Evolutionary conservation across 2,888 invertebrate species (phyloP), one percentile per base, ranked within the genome.

Genomic region (Ectobius pallidus): DNA sequence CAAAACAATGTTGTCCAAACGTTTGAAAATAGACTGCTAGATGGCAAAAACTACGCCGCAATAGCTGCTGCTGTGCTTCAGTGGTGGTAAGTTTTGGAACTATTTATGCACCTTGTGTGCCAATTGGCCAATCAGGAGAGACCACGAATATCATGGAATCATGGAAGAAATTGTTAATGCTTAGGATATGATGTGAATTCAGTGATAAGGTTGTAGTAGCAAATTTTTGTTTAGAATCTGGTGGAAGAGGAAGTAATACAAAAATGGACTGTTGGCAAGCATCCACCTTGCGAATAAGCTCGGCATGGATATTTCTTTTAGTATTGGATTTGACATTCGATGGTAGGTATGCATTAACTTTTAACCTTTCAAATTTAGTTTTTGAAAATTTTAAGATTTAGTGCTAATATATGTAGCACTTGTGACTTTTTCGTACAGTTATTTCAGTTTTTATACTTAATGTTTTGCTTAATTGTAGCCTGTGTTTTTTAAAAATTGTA

Each of bases 311-410:
- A 82, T 83, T 90, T 79, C 84, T 91, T 79, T 85, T 91, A 84
- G 83, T 90, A 75, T 83, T 90, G 83, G 90, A 91, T 86, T 81
- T 90, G 81, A 86, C 90, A 80, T 86, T 90, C 83, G 89, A 91
- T 83, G 89, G 91, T 91, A n/a, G n/a, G n/a, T n/a, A 82, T 85
- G 86, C 84, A 76, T 73, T 77, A 77, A 73, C 39, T 68, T 67
- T n/a, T 58, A 71, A 67, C 49, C 34, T 65, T 72, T 49, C 11
- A 44, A 30, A n/a, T n/a, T n/a, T 55, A 32, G n/a, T 25, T 25
- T 46, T 69, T 34, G 14, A 49, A 18, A 4, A 22, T 52, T 18
- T 52, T 52, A 18, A n/a, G 2, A 20, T 62, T 22, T 62, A 14
- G 11, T 30, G 30, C 18, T n/a, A n/a, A 16, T 46, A 44, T 62